Base-by-base conservation (phyloP, 2,113 vertebrate species). In the Solea senegalensis region DNA sequence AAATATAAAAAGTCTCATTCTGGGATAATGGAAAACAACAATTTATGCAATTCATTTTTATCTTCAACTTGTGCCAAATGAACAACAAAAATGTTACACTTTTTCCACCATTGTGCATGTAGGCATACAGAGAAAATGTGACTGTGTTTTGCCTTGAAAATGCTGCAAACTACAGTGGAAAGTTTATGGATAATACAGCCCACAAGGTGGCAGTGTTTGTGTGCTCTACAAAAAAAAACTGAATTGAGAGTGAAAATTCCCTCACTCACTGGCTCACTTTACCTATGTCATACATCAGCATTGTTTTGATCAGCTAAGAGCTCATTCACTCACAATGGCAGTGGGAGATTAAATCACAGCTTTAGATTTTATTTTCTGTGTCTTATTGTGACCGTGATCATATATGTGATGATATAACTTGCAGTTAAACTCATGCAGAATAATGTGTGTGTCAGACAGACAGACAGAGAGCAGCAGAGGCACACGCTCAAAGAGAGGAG, bases 131-230 rank as follows among this genome's bases (percentile, higher is more conserved):
- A 34, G 21, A 21, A 21, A 21, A 21, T 21, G 21, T 21, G 21
- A 21, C 21, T 21, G 21, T 21, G 21, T 34, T 34, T 34, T 34
- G 3, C 5, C 34, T 34, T 34, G 34, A 34, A 34, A 34, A 34
- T 34, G 3, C 1, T 34, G 34, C 3, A 34, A 34, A 34, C 3
- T 34, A 34, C 5, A 34, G 34, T 34, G 34, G 1, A 34, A 34
- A 34, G 34, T 34, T 34, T 34, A 34, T 34, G 34, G 45, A 51
- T 34, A 56, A 10, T 5, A 41, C 5, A 8, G 10, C 45, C 91
- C 92, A 92, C 91, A 80, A 82, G 90, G 80, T 84, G 92, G 91
- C 77, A 86, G 70, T 89, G 61, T 59, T 81, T 80, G 48, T 52
- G 34, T n/a, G 8, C 49, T 44, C 41, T 41, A 50, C 16, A 8